Percentiles rank a stretch among this genome's conserved stretches.
phyloP scores from a whole-genome alignment of 2,888 invertebrate species.

The Drosophila mimetica region DNA sequence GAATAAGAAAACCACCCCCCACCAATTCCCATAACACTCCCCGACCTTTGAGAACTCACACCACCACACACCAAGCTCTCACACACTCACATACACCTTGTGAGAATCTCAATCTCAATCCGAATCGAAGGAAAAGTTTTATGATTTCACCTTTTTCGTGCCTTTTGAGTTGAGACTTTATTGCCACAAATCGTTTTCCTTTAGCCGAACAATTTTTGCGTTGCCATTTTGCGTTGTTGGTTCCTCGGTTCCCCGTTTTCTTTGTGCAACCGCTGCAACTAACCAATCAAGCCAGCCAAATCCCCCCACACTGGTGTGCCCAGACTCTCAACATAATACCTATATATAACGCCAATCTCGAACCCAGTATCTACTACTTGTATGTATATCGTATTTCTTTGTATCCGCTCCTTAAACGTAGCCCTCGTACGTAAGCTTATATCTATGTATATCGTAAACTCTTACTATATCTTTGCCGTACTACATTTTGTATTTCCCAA shows the following conservation, averaged over 20 bases:
- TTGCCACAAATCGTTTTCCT: constrained; percentile 56
- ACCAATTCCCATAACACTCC: constrained; percentile 19
- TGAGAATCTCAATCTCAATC: constrained; percentile 25
- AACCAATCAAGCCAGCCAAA: constrained; percentile 36
- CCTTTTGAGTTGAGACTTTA: constrained; percentile 48
- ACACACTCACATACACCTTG: constrained; percentile 13
- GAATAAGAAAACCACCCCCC: constrained; percentile 29
- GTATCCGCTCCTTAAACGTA: constrained; percentile 26
- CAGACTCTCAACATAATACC: constrained; percentile 11
- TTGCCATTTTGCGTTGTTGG: constrained; percentile 30
- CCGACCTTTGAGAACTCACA: constrained; percentile 1
- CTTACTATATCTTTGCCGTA: constrained; percentile 25
- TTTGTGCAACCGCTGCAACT: constrained; percentile 23
- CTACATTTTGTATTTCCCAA: constrained; percentile 13
- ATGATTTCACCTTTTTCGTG: constrained; percentile 43
- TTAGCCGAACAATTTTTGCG: constrained; percentile 35
- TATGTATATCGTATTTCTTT: constrained; percentile 31
- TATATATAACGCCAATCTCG: constrained; percentile 1
- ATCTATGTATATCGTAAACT: constrained; percentile 26
- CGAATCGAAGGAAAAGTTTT: constrained; percentile 47
- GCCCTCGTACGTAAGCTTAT: constrained; percentile 25
- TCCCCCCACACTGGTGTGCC: constrained; percentile 22
- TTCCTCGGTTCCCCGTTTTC: constrained; percentile 21
- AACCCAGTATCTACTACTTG: constrained; percentile 26
- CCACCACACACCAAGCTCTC: too few relatives aligned